Evolutionary conservation across 2,113 vertebrate genomes (phyloP).

Genomic region (Martes martes): DNA sequence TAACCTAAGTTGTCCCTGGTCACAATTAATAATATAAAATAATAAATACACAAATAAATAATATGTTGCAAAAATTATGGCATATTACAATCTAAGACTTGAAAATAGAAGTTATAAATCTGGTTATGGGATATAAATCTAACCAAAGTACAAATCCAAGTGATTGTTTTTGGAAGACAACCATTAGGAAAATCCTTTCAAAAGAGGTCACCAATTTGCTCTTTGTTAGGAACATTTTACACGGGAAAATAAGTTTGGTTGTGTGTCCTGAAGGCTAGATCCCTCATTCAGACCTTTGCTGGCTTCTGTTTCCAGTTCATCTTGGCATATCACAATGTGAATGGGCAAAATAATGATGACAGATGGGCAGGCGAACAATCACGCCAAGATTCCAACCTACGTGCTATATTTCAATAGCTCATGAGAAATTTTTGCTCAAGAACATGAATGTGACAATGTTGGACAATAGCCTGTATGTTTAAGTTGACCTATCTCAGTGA

Average conservation of each 20-base stretch:
- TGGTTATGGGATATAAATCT: neutral
- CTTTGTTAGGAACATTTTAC: neutral
- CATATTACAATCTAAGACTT: neutral
- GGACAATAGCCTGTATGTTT: neutral
- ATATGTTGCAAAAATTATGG: neutral
- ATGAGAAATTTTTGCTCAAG: neutral
- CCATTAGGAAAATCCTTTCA: neutral
- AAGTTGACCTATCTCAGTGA: neutral
- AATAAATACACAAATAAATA: neutral
- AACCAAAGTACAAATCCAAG: neutral
- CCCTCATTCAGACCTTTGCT: constrained; percentile 6
- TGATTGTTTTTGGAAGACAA: neutral
- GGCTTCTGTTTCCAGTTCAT: neutral
- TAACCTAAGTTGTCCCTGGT: neutral
- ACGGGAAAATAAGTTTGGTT: neutral
- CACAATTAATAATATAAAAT: neutral
- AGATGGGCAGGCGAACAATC: constrained; percentile 5
- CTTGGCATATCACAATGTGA: constrained; percentile 21
- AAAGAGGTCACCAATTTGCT: neutral
- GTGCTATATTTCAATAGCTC: neutral
- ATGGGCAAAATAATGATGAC: constrained; percentile 48
- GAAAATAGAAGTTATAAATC: neutral
- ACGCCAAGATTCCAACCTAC: neutral
- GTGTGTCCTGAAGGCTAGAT: neutral
- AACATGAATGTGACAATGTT: neutral